Conservation (phyloP, 1,140 invertebrate genomes). For the Arion vulgaris region DNA sequence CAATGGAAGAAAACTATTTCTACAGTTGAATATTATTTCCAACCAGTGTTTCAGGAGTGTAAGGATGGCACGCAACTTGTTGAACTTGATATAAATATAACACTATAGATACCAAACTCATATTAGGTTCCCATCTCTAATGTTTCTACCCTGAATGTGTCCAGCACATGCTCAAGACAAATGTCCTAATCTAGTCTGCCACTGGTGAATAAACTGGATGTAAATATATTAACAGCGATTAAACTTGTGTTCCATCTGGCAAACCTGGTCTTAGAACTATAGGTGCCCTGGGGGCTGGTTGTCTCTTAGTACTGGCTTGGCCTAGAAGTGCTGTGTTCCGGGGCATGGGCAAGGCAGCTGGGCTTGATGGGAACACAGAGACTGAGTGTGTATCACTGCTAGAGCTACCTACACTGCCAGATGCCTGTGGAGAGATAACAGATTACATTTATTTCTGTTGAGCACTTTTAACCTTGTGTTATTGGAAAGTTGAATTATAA, state of each 20-base stretch:
- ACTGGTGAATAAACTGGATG: not conserved
- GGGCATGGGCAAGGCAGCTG: not conserved
- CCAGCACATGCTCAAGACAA: no score
- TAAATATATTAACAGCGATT: not conserved
- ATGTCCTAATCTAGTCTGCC: no score
- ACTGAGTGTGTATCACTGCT: conserved; percentile 54
- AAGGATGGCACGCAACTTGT: no score
- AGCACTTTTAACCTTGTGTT: no score
- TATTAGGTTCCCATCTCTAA: not conserved
- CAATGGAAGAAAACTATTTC: no score
- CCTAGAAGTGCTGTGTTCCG: conserved; percentile 19
- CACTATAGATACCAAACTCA: no score
- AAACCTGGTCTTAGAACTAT: conserved; percentile 42
- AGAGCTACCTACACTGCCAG: conserved; percentile 61
- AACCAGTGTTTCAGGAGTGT: no score
- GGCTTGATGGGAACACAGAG: conserved; percentile 25
- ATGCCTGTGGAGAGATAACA: conserved; percentile 51
- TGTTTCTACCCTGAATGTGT: not conserved
- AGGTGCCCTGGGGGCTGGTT: conserved; percentile 39
- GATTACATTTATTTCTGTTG: no score
- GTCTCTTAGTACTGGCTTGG: conserved; percentile 28
- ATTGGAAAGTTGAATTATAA: no score
- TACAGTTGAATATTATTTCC: no score
- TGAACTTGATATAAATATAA: no score
- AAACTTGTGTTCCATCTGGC: conserved; percentile 65